Evolutionary conservation across 2,797 vertebrate species (phyloP), one percentile per base, ranked within the genome.

Genomic region (Staurois parvus): DNA sequence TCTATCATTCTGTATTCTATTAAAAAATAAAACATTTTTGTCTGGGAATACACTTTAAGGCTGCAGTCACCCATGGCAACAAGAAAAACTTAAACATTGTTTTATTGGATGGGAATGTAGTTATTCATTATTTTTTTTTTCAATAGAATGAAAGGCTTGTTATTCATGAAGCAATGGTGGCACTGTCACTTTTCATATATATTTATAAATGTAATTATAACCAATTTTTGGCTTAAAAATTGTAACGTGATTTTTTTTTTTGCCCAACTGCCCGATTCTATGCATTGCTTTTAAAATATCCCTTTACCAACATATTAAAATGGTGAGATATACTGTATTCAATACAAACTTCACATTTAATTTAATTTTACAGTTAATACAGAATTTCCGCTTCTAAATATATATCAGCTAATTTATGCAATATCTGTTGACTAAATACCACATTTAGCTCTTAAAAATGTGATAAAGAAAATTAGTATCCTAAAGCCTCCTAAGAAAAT

Each of bases 401-500:
- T 90, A 94, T 48, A 83, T 19, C 28, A 42, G 29, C 30, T 48
- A 67, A 83, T 83, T 83, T 72, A 48, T 67, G 37, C 42, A 74
- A 75, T 48, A 83, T 84, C 42, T 68, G 64, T 67, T 69, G 81
- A 76, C 73, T 67, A 84, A 76, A 76, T 76, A 68, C 21, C 68
- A 75, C 81, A 52, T 84, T 76, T 84, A 84, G 34, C 21, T 48
- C 72, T 76, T 76, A 84, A 84, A 83, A 68, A 28, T 76, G 67
- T 32, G 66, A 77, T 84, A 72, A 84, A 28, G 66, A 72, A 84
- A 84, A 84, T 84, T 56, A 84, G 75, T 69, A 84, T 84, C 74
- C 66, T 69, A 78, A 77, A 84, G 75, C 74, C 74, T 66, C 52
- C n/a, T 92, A 95, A 94, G 96, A 97, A 97, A 97, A 98, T 97